Base-by-base conservation (phyloP, 2,797 vertebrate genomes). In the Tympanoctomys barrerae region DNA sequence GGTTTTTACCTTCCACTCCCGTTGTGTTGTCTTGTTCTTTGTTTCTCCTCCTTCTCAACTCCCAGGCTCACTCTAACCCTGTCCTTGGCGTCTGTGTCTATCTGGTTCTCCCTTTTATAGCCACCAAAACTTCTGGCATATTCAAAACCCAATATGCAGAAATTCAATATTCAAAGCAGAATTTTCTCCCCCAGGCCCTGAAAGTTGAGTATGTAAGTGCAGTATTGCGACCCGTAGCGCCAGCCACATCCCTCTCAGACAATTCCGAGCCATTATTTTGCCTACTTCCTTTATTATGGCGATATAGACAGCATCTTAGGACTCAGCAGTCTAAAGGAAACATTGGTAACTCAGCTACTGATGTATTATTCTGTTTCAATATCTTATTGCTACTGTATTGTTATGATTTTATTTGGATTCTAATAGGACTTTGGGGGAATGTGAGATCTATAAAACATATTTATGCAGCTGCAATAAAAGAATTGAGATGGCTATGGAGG, bases 381-480 rank as follows among this genome's bases (percentile, higher is more conserved):
- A 90, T 94, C 68, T 75, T 90, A 92, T 73, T 95, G 73, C 82
- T 93, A 64, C 92, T 80, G 36, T 92, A 90, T 92, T 59, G 62
- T 66, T 82, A 86, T 77, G 57, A 89, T 94, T 97, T 97, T 96
- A 96, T 96, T 89, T 96, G 95, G 95, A 49, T 96, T 94, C 88
- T 96, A 91, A 96, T 93, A 93, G 86, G 88, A 89, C 97, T 93
- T 97, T 94, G 49, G 96, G 91, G 95, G 78, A 92, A 95, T 77
- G 64, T 80, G 88, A 90, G 79, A 75, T 80, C 70, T 93, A 82
- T 92, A 88, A 96, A 96, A 83, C 71, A 97, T 94, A 94, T 94
- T 97, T 97, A 97, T 96, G 70, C 57, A 89, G 64, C 73, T 70
- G 79, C 70, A 97, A 62, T 96, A 92, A 95, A 97, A 94, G 90